Percentiles rank a stretch among this genome's conserved stretches.
Evolutionary conservation across 2,888 invertebrate genomes (phyloP).

Genomic region (Conistra vaccinii): DNA sequence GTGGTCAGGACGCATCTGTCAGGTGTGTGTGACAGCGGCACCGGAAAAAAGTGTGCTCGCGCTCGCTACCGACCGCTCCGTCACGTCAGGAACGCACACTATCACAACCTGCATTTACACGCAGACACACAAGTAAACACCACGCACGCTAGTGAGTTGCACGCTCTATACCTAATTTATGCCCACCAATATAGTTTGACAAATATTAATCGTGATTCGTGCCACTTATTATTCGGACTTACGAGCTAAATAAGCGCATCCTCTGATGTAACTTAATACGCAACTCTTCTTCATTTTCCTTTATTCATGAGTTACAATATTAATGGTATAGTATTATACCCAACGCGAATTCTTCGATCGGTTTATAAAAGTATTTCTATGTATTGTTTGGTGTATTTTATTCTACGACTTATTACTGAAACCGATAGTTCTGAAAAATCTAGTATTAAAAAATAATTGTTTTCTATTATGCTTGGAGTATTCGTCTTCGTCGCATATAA

Average conservation of each 20-base stretch:
- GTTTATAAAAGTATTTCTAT: constrained; percentile 33
- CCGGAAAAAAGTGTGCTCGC: not conserved
- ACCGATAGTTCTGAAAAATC: constrained; percentile 55
- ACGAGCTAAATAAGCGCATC: constrained; percentile 51
- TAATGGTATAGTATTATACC: constrained; percentile 15
- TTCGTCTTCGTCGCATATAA: constrained; percentile 33
- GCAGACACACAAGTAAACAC: not conserved
- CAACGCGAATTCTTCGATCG: constrained; percentile 17
- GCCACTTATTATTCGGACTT: constrained; percentile 38
- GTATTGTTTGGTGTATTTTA: constrained; percentile 39
- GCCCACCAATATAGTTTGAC: constrained; percentile 45
- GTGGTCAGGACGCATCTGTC: not conserved
- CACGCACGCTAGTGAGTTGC: not conserved
- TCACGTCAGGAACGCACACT: not conserved
- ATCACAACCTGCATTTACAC: not conserved
- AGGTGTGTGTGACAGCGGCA: constrained; percentile 8
- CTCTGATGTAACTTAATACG: constrained; percentile 44
- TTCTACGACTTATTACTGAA: constrained; percentile 45
- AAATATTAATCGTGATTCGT: constrained; percentile 30
- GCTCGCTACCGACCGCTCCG: not conserved
- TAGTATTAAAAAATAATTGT: constrained; percentile 59
- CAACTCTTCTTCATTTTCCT: constrained; percentile 24
- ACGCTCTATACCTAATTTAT: constrained; percentile 28
- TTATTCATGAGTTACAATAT: constrained; percentile 9
- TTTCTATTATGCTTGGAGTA: constrained; percentile 44